Base-by-base conservation (phyloP, 2,797 vertebrate genomes). In the Acanthopagrus latus region DNA sequence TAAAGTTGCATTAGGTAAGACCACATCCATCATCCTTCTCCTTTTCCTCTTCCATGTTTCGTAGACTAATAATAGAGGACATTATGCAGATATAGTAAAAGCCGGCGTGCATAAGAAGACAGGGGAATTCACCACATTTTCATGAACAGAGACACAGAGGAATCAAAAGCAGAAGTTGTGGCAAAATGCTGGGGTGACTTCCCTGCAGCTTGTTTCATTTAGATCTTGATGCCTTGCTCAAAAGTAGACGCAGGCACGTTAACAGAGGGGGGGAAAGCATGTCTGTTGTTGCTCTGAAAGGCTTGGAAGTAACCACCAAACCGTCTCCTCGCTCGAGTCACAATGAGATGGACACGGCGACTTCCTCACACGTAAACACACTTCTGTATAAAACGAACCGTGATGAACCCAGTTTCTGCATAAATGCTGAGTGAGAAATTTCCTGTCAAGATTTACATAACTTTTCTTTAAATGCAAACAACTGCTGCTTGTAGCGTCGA, bases 121-220 rank as follows among this genome's bases (percentile, higher is more conserved):
- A 20, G 74, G 74, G 73, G 69, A 74, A 77, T 74, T 69, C 47
- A 41, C 20, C 20, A 0, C 46, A 69, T 81, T 83, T 81, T 71
- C 62, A 69, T 72, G 52, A 83, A 62, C 51, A 69, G 48, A 65
- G 46, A 59, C 20, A 70, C 16, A 70, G 29, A 86, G 84, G 82
- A 89, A 89, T 79, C 67, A 88, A 89, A 92, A 92, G 86, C 86
- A 90, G 82, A 91, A 90, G 88, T 82, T 75, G 65, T 47, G 52
- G 67, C 20, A 7, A 83, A 54, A 83, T 51, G 57, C 64, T 62
- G 33, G 33, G 69, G 74, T 58, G 69, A 75, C 71, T 88, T 87
- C 77, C 76, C 74, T 43, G 77, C 71, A 82, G 72, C 68, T 69
- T 59, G 77, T 84, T 84, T 85, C 60, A 7, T 81, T 82, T 50